Evolutionary conservation across 2,797 vertebrate genomes (phyloP).

Genomic region (Bryconaethiops microstoma): DNA sequence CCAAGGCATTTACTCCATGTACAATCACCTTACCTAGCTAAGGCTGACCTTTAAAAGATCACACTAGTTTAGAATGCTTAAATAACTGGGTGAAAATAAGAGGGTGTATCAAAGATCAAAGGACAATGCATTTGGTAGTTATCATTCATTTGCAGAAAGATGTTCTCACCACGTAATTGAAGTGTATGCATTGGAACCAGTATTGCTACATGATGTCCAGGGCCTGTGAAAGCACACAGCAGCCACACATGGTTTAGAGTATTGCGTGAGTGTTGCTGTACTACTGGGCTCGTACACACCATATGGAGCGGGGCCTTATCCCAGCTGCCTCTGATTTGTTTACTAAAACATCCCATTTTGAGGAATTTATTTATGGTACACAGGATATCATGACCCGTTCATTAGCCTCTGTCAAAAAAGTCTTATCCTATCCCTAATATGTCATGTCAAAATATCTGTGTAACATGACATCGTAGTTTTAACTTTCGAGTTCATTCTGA

Average conservation of each 20-base stretch:
- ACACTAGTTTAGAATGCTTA: too few species aligned
- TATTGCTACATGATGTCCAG: conserved; percentile 38
- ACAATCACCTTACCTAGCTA: too few species aligned
- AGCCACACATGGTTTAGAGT: conserved; percentile 53
- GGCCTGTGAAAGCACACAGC: conserved; percentile 50
- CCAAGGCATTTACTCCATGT: too few species aligned
- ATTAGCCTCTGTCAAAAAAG: conserved; percentile 29
- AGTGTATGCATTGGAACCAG: not conserved
- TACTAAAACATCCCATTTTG: conserved; percentile 28
- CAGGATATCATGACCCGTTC: conserved; percentile 29
- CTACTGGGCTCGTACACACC: conserved; percentile 44
- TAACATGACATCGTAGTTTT: conserved; percentile 5
- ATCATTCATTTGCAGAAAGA: conserved; percentile 36
- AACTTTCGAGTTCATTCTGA: not conserved
- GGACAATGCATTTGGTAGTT: conserved; percentile 4
- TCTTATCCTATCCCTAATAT: conserved; percentile 17
- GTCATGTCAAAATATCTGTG: conserved; percentile 37
- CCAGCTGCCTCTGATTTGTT: conserved; percentile 41
- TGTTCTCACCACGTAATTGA: conserved; percentile 31
- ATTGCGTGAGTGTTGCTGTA: conserved; percentile 44
- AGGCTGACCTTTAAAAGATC: too few species aligned
- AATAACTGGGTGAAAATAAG: too few species aligned
- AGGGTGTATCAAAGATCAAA: not conserved
- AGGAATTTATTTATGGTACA: conserved; percentile 21
- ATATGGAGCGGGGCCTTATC: conserved; percentile 18